Conservation (phyloP, 2,888 invertebrate genomes). For the Tetramorium bicarinatum region DNA sequence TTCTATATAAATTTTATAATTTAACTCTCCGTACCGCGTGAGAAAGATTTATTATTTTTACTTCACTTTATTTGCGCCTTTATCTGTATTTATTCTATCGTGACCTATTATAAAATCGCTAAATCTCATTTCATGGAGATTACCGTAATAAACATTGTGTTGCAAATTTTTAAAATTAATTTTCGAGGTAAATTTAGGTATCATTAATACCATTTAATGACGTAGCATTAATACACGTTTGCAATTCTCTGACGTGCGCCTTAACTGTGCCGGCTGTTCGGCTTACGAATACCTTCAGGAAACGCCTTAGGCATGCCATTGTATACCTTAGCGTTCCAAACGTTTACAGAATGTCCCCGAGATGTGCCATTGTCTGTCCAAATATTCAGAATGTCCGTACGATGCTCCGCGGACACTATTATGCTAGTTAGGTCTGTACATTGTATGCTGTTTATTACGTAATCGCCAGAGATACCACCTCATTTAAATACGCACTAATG, state of each 20-base stretch:
- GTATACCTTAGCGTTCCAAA: conserved; percentile 71
- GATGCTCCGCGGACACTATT: conserved; percentile 64
- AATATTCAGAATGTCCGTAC: conserved; percentile 67
- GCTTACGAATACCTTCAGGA: conserved; percentile 62
- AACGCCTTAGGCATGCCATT: conserved; percentile 67
- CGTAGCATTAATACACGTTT: conserved; percentile 26
- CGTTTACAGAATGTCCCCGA: conserved; percentile 74
- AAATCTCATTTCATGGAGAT: neutral
- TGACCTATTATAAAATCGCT: neutral
- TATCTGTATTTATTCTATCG: neutral
- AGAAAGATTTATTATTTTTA: conserved; percentile 24
- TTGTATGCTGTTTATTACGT: conserved; percentile 71
- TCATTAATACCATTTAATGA: conserved; percentile 4
- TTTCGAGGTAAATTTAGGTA: neutral
- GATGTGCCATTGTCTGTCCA: conserved; percentile 71
- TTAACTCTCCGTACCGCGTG: neutral
- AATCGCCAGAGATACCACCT: conserved; percentile 58
- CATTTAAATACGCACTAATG: conserved; percentile 67
- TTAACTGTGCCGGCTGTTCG: conserved; percentile 38
- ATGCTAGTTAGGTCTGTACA: conserved; percentile 58
- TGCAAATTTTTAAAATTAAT: conserved; percentile 5
- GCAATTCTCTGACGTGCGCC: conserved; percentile 17
- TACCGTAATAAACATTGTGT: neutral
- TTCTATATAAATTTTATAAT: conserved; percentile 18
- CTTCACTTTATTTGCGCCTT: neutral